Evolutionary conservation across 2,888 invertebrate genomes (phyloP).

Genomic region (Dasysyrphus tricinctus): DNA sequence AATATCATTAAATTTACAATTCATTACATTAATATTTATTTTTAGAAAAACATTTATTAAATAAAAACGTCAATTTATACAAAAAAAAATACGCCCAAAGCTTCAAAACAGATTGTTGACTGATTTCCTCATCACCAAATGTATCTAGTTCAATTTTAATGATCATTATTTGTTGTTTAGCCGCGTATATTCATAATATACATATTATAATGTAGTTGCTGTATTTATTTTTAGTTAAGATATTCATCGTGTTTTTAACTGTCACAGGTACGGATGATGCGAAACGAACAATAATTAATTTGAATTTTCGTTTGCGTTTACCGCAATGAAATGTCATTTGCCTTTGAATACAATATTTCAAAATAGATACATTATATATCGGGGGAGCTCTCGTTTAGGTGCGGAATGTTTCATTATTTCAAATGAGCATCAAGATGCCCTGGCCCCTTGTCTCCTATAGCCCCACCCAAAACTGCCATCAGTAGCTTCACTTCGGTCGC

Average conservation of each 20-base stretch:
- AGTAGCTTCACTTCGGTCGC: conserved; percentile 21
- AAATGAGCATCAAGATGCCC: conserved; percentile 56
- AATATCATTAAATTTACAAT: not conserved
- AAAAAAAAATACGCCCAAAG: conserved; percentile 21
- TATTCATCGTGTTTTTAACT: conserved; percentile 69
- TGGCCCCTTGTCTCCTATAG: conserved; percentile 7
- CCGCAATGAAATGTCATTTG: conserved; percentile 73
- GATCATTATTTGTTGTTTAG: conserved; percentile 62
- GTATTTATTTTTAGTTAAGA: conserved; percentile 67
- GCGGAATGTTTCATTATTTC: conserved; percentile 74
- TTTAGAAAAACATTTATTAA: conserved; percentile 16
- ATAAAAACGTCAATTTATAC: conserved; percentile 54
- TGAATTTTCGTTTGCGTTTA: conserved; percentile 69
- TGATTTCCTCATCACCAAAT: conserved; percentile 66
- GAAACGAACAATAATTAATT: conserved; percentile 76
- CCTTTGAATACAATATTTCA: conserved; percentile 70
- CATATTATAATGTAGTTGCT: conserved; percentile 25
- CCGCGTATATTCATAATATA: not conserved
- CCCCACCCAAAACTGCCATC: conserved; percentile 46
- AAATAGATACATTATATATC: conserved; percentile 66
- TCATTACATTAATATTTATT: not conserved
- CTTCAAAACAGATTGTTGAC: conserved; percentile 52
- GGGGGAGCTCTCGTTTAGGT: conserved; percentile 63
- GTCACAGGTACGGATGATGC: conserved; percentile 74
- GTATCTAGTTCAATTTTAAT: conserved; percentile 71